Evolutionary conservation across 2,113 vertebrate species (phyloP), one percentile per base, ranked within the genome.

Genomic region (Protomyctophum bolini): DNA sequence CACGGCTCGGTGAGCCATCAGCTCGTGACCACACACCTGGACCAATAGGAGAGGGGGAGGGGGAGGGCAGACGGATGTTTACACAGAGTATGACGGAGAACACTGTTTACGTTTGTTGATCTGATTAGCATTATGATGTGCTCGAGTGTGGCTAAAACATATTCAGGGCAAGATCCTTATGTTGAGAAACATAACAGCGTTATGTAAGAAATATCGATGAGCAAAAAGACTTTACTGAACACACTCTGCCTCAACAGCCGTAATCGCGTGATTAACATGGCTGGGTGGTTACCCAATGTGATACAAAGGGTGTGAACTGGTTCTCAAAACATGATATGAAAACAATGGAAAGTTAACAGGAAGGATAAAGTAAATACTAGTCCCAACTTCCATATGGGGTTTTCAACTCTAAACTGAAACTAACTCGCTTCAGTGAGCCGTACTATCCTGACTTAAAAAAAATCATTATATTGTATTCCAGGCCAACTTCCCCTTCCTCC

Each of bases 1-100:
- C 5, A 99, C 96, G 0, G 98, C 98, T 80, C 97, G 93, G 83
- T 99, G 98, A 0, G 98, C 98, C 91, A 97, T 91, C 93, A 99
- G 94, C 86, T 99, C 98, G 21, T 97, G 95, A 49, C 98, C 98
- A 81, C 97, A 97, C 11, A 99, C 97, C 98, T 98, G 84, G 9
- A 41, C 6, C 29, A 45, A 29, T 41, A 47, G 10, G n/a, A 56
- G 9, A 28, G 8, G 11, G 33, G n/a, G 8, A 15, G 21, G 21
- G 29, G 71, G 15, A 58, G 56, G 54, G 50, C 68, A 58, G 63
- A 1, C 29, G 33, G 7, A n/a, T 12, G 10, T 55, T 58, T 9
- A n/a, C 46, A 56, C 7, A 2, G 45, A 50, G 21, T 21, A 21
- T 10, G 49, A 50, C 51, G 12, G 12, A 12, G n/a, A 54, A 10